Base-by-base conservation (phyloP, 1,140 invertebrate species). In the Drosophila truncata region DNA sequence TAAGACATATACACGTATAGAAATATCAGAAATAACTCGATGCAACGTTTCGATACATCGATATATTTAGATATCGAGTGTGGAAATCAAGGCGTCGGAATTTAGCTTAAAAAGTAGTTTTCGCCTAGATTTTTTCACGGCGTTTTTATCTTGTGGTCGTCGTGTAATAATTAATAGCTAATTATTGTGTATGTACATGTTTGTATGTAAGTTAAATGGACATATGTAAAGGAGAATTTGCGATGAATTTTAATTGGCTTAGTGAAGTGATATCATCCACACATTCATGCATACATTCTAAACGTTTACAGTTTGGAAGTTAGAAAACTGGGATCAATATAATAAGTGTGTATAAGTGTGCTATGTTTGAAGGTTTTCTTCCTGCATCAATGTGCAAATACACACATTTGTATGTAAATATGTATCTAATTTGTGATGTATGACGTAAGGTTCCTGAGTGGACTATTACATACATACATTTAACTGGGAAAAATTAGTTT, bases 341-440 rank as follows among this genome's bases (percentile, higher is more conserved):
- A 33, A 27, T 55, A 35, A 37, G 33, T 67, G 35, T 47, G 42
- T 52, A 67, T 52, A 67, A 35, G 31, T 49, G 62, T 42, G 13
- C 14, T 16, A 31, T 67, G 35, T 35, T 47, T 35, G 16, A 67
- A 69, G 35, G 44, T 67, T 69, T 16, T n/a, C 10, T 23, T 5
- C 20, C 16, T 55, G 3, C 27, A 29, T 29, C n/a, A n/a, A 29
- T 8, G 27, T 29, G n/a, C n/a, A n/a, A n/a, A n/a, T n/a, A n/a
- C n/a, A n/a, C n/a, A 29, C 27, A 6, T 29, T 8, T 11, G 14
- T 52, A 52, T 33, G 50, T 35, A 18, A 27, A 67, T 29, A 49
- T 70, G 41, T 69, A 69, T 50, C 41, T 46, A 18, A 31, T 16
- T 25, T 27, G 33, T 71, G 65, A 47, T 65, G 69, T 71, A n/a